Conservation (phyloP, 1,140 invertebrate species). For the Aphelenchoides fujianensis region DNA sequence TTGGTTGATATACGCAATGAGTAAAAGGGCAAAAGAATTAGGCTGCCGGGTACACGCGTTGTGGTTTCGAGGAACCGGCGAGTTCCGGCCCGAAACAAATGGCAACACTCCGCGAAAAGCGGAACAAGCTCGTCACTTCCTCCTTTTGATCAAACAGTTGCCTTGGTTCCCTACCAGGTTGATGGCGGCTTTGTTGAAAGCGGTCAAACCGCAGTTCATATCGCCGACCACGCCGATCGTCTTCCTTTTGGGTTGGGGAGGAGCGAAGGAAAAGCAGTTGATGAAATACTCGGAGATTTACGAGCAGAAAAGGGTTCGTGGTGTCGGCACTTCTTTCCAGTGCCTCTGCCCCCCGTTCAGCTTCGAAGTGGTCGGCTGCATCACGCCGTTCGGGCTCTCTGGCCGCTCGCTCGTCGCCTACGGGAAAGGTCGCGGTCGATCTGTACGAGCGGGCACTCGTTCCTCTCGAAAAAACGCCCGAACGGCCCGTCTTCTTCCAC, state of each 20-base stretch:
- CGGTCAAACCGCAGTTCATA: too few relatives aligned
- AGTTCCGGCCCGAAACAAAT: too few relatives aligned
- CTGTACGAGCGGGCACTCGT: slow-evolving; percentile 3
- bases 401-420: not conserved
- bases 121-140: too few relatives aligned
- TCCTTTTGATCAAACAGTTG: too few relatives aligned
- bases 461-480: not conserved
- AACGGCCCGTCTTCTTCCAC: not conserved
- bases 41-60: too few relatives aligned
- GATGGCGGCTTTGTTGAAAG: too few relatives aligned
- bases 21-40: not conserved
- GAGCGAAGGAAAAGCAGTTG: not conserved
- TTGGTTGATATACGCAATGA: too few relatives aligned
- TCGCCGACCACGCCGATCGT: not conserved
- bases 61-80: too few relatives aligned
- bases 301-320: not conserved
- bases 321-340: not conserved
- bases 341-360: not conserved
- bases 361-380: not conserved
- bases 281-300: not conserved
- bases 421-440: not conserved
- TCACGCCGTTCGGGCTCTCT: not conserved
- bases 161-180: too few relatives aligned
- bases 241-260: not conserved
- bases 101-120: too few relatives aligned